Percentiles rank a stretch among this genome's conserved stretches.
Conservation (phyloP, 2,888 invertebrate genomes). For the Philopedon plagiatum region DNA sequence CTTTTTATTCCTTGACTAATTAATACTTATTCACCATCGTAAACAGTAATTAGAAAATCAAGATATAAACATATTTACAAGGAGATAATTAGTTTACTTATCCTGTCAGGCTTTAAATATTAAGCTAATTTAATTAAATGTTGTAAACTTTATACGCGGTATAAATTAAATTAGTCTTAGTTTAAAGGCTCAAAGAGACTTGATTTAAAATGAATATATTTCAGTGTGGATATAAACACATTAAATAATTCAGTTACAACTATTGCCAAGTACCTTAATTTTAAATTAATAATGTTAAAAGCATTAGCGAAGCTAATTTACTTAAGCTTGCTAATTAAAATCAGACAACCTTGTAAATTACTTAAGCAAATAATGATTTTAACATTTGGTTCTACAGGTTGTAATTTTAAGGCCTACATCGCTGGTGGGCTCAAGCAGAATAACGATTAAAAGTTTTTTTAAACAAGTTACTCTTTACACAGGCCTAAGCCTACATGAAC, state of each 20-base stretch:
- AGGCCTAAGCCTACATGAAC: too few species aligned
- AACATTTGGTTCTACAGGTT: neutral
- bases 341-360: neutral
- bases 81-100: too few species aligned
- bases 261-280: neutral
- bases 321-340: neutral
- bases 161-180: neutral
- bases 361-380: neutral
- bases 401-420: too few species aligned
- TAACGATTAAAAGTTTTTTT: too few species aligned
- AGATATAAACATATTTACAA: too few species aligned
- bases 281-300: slow-evolving; percentile 2
- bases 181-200: neutral
- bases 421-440: too few species aligned
- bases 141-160: neutral
- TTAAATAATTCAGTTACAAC: neutral
- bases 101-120: too few species aligned
- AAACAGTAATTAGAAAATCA: too few species aligned
- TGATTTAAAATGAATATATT: neutral
- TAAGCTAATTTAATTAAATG: neutral
- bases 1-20: too few species aligned
- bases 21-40: too few species aligned
- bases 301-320: neutral
- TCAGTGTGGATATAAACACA: neutral
- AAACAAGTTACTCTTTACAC: too few species aligned